Evolutionary conservation across 2,113 vertebrate genomes (phyloP).

Genomic region (Campylomormyrus tamandua): DNA sequence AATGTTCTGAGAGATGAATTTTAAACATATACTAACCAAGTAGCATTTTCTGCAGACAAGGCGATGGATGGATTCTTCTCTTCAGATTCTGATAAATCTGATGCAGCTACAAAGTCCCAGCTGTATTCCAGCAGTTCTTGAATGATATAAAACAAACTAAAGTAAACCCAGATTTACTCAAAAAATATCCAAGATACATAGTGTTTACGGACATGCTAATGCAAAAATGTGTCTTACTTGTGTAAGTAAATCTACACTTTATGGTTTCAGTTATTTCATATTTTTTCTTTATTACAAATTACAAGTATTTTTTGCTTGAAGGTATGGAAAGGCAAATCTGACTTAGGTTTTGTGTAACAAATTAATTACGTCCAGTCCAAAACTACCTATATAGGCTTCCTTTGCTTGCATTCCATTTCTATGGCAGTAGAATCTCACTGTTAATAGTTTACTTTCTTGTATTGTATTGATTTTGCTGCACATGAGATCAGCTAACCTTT

Average conservation of each 20-base stretch:
- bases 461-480: neutral
- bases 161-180: neutral
- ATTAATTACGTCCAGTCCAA: neutral
- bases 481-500: neutral
- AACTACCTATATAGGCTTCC: neutral
- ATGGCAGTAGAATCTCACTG: neutral
- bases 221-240: neutral
- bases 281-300: neutral
- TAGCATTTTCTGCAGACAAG: neutral
- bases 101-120: neutral
- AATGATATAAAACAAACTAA: neutral
- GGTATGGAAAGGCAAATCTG: neutral
- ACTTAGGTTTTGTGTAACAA: neutral
- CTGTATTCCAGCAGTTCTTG: neutral
- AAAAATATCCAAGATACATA: neutral
- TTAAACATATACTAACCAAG: neutral
- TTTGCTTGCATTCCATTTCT: neutral
- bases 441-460: neutral
- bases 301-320: neutral
- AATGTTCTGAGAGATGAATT: neutral
- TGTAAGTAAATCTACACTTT: neutral
- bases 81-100: neutral
- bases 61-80: neutral
- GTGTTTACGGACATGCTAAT: neutral
- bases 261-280: neutral